Conservation (phyloP, 2,888 invertebrate species). For the Acronicta alni region DNA sequence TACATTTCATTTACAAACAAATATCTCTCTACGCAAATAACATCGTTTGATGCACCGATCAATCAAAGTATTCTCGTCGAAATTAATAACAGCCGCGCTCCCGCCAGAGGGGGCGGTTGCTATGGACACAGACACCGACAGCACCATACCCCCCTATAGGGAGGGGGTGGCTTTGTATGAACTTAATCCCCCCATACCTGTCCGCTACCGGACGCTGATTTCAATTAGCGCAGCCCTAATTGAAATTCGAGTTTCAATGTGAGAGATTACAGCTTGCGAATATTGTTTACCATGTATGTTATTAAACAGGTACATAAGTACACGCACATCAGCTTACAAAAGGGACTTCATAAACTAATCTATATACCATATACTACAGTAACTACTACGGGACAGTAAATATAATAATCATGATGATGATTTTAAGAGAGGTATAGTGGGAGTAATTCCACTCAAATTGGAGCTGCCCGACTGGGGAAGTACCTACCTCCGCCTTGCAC, state of each 20-base stretch:
- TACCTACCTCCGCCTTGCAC: too few species aligned
- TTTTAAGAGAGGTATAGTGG: too few species aligned
- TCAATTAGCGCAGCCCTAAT: conserved; percentile 44
- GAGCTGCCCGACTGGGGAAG: too few species aligned
- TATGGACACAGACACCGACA: conserved; percentile 39
- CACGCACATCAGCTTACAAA: background rate
- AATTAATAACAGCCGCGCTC: conserved; percentile 34
- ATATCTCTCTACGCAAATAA: background rate
- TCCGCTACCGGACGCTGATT: conserved; percentile 28
- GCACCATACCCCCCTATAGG: background rate
- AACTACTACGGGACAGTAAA: too few species aligned
- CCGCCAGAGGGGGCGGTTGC: conserved; percentile 31
- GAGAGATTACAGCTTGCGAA: conserved; percentile 17
- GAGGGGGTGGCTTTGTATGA: conserved; percentile 21
- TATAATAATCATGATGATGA: too few species aligned
- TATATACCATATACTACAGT: too few species aligned
- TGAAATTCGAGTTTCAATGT: conserved; percentile 25
- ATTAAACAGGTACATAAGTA: background rate
- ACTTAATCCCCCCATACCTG: conserved; percentile 36
- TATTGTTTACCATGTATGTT: background rate
- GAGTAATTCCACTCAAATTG: too few species aligned
- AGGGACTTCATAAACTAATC: too few species aligned
- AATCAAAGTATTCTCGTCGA: conserved; percentile 43
- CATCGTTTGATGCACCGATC: conserved; percentile 37
- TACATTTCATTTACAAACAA: too few species aligned